These are phyloP conservation scores for Drosophila albomicans DNA, from an alignment of 1,140 invertebrate species.

Conservation along the genomic window DNA sequence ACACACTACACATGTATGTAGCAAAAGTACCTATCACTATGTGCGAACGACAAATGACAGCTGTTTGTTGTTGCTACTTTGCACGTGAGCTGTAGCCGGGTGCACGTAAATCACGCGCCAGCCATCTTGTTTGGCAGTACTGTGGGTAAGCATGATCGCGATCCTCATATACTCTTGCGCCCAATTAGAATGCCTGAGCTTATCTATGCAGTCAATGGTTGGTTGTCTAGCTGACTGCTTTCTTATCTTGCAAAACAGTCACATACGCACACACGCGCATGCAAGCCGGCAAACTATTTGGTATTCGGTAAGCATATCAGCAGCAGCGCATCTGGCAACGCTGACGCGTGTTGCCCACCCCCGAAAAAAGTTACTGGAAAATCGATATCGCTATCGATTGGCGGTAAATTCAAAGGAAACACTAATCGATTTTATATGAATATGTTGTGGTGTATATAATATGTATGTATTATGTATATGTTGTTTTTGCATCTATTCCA, in stretches of 20 bases:
- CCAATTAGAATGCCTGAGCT: constrained; percentile 60
- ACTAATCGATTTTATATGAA: constrained; percentile 34
- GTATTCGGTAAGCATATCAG: constrained; percentile 4
- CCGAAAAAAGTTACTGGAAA: background rate
- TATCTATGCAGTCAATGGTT: constrained; percentile 61
- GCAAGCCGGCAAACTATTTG: constrained; percentile 17
- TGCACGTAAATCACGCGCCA: constrained; percentile 48
- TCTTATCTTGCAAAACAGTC: constrained; percentile 3
- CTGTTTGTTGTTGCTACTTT: constrained; percentile 38
- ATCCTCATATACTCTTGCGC: constrained; percentile 10
- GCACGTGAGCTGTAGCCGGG: constrained; percentile 54
- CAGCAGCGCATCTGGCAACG: constrained; percentile 33
- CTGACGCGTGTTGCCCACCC: background rate
- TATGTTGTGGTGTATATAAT: constrained; percentile 49
- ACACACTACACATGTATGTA: constrained; percentile 4
- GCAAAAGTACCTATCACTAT: constrained; percentile 3
- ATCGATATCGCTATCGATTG: constrained; percentile 36
- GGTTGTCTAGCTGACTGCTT: constrained; percentile 13
- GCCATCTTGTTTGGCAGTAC: constrained; percentile 51
- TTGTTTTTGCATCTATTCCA: constrained; percentile 53
- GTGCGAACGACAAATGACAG: constrained; percentile 11
- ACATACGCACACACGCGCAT: background rate
- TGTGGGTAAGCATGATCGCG: background rate
- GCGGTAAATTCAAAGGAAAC: constrained; percentile 1
- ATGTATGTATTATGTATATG: constrained; percentile 40